Evolutionary conservation across 1,140 invertebrate genomes (phyloP).

Genomic region (Elymnias hypermnestra): DNA sequence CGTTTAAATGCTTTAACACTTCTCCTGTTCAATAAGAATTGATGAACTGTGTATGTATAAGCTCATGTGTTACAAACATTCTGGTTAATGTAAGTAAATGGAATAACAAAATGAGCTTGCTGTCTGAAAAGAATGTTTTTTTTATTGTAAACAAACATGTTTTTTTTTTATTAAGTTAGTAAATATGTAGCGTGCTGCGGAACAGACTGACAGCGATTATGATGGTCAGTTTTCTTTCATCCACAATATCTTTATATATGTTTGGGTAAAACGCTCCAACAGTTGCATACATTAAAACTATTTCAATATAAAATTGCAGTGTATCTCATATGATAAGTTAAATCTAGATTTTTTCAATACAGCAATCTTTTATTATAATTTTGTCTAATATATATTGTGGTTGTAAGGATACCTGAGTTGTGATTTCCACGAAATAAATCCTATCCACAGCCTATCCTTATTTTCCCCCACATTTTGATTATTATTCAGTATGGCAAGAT

Average conservation of each 20-base stretch:
- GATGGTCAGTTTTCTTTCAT: conserved; percentile 74
- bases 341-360: conserved; percentile 76
- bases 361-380: conserved; percentile 77
- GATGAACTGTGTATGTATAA: conserved; percentile 64
- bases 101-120: conserved; percentile 65
- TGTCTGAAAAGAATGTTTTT: conserved; percentile 63
- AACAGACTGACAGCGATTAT: conserved; percentile 64
- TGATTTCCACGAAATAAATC: conserved; percentile 66
- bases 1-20: conserved; percentile 56
- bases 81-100: conserved; percentile 67
- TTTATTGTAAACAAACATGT: conserved; percentile 62
- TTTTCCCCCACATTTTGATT: conserved; percentile 37
- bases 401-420: conserved; percentile 77
- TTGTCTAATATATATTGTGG: conserved; percentile 78
- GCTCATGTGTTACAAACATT: conserved; percentile 69
- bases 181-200: conserved; percentile 65
- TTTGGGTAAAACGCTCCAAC: conserved; percentile 67
- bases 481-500: conserved; percentile 32
- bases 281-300: too few relatives aligned
- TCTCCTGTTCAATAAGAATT: conserved; percentile 49
- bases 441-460: conserved; percentile 48
- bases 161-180: conserved; percentile 72
- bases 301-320: conserved; percentile 72
- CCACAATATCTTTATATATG: conserved; percentile 74
- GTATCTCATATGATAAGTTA: conserved; percentile 74